phyloP scores from a whole-genome alignment of 2,113 vertebrate genomes.

The Xiphophorus maculatus region DNA sequence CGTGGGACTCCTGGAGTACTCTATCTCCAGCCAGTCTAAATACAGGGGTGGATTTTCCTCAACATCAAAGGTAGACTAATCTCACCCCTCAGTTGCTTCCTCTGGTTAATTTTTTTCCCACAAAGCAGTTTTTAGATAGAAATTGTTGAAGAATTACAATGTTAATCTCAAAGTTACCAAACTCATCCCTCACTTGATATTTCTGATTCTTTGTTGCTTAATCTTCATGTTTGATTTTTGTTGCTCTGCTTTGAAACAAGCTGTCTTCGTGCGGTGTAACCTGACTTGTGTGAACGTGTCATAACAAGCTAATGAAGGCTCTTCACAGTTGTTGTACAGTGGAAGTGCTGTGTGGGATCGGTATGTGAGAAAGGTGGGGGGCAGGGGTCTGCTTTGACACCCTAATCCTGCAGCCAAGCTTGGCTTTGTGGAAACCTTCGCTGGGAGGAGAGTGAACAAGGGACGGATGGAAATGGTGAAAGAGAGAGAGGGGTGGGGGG shows the following conservation, averaged over 20 bases:
- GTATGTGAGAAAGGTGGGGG: conserved; percentile 61
- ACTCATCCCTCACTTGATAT: not conserved
- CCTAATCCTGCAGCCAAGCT: conserved; percentile 70
- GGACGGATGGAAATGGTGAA: conserved; percentile 41
- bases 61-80: conserved; percentile 39
- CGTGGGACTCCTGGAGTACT: conserved; percentile 36
- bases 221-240: not conserved
- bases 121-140: not conserved
- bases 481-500: conserved; percentile 26
- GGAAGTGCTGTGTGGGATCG: conserved; percentile 35
- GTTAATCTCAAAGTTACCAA: not conserved
- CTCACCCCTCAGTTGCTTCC: conserved; percentile 1
- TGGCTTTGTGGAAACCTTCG: conserved; percentile 68
- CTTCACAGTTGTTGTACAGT: conserved; percentile 37
- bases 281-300: conserved; percentile 34
- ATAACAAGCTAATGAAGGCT: conserved; percentile 35
- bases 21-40: conserved; percentile 25
- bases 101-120: not conserved
- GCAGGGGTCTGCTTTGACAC: conserved; percentile 71
- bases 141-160: conserved; percentile 9
- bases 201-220: not conserved
- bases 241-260: conserved; percentile 3
- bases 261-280: conserved; percentile 18
- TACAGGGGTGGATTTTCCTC: conserved; percentile 22
- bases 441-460: conserved; percentile 53